These are phyloP conservation scores for Steinernema hermaphroditum DNA, from an alignment of 2,888 invertebrate species.

Conservation along the genomic window DNA sequence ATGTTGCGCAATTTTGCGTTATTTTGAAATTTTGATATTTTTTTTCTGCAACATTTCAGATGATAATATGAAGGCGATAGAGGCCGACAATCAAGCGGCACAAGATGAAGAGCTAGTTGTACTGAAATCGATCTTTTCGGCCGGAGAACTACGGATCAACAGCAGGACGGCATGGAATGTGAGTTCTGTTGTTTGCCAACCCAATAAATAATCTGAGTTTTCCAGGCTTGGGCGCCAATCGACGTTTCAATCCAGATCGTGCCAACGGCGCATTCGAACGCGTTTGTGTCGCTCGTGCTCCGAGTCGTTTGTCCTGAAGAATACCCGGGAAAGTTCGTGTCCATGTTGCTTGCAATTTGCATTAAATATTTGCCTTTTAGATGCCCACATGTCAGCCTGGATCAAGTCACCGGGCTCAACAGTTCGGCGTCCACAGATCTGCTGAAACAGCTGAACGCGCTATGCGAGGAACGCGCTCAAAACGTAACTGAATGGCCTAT, in stretches of 20 bases:
- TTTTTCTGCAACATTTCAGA: not conserved
- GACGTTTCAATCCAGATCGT: not conserved
- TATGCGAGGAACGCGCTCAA: not conserved
- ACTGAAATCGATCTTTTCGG: not conserved
- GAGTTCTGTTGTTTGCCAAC: not conserved
- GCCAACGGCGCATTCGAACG: not conserved
- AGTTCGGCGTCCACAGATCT: not conserved
- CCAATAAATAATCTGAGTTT: not conserved
- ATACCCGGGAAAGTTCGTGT: not conserved
- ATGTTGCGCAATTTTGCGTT: not conserved
- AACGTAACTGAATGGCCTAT: not conserved
- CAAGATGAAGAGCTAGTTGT: not conserved
- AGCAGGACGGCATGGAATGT: slow-evolving; percentile 2
- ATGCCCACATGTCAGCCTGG: not conserved
- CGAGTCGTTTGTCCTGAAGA: not conserved
- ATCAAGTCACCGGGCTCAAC: not conserved
- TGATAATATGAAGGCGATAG: not conserved
- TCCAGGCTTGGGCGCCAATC: slow-evolving; percentile 8
- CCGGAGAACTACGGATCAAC: not conserved
- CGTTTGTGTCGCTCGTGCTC: not conserved
- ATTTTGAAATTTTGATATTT: not conserved
- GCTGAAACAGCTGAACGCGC: not conserved
- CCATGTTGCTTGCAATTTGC: too few species aligned
- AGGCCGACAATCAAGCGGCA: not conserved
- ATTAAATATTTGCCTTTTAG: not conserved